Conservation (phyloP, 2,113 vertebrate species). For the Mustela nigripes region DNA sequence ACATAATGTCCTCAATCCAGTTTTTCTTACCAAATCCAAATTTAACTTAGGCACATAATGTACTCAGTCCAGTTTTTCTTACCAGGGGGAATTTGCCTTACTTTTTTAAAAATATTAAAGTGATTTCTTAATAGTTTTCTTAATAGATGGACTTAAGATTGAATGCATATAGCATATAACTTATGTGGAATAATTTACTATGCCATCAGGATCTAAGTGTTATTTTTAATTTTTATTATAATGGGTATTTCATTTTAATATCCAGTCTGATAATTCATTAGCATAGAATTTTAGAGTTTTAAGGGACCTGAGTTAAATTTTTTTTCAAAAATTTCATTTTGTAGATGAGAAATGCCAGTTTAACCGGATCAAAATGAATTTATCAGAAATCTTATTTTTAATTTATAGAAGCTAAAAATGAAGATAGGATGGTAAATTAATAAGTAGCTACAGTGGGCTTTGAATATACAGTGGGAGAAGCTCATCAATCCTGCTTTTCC, state of each 20-base stretch:
- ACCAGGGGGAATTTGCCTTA: not conserved
- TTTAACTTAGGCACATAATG: not conserved
- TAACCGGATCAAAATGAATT: conserved; percentile 56
- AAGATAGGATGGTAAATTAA: conserved; percentile 33
- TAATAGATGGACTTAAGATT: conserved; percentile 20
- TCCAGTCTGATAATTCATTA: conserved; percentile 27
- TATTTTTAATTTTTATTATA: conserved; percentile 59
- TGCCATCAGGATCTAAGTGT: not conserved
- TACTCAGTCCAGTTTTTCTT: conserved; percentile 33
- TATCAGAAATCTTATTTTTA: conserved; percentile 44
- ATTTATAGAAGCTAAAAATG: conserved; percentile 23
- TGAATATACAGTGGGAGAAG: not conserved
- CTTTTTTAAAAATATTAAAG: conserved; percentile 48
- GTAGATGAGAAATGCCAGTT: not conserved
- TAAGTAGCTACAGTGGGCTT: not conserved
- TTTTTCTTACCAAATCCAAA: not conserved
- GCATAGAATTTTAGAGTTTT: conserved; percentile 48
- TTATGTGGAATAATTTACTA: not conserved
- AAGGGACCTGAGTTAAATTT: conserved; percentile 11
- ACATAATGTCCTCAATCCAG: not conserved
- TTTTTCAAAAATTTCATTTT: conserved; percentile 59
- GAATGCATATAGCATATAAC: conserved; percentile 27
- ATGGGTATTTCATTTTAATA: conserved; percentile 32
- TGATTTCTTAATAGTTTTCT: conserved; percentile 9
- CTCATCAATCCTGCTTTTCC: not conserved